Evolutionary conservation across 2,797 vertebrate genomes (phyloP), one percentile per base, ranked within the genome.

Genomic region (Xiphorhynchus erythropygius): DNA sequence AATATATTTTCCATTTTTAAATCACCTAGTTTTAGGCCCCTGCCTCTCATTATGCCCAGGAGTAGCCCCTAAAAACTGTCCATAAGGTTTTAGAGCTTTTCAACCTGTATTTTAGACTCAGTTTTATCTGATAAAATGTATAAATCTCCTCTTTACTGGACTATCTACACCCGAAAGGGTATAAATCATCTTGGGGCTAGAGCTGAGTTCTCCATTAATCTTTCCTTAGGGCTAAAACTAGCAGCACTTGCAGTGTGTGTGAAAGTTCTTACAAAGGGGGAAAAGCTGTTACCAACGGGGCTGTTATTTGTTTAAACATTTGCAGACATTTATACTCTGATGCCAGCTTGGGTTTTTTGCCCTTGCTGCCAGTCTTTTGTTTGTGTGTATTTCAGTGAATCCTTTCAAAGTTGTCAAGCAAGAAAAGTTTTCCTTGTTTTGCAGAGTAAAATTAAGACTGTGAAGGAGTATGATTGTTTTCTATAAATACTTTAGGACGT

Each of bases 301-400:
- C 52, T 84, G 67, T 70, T 82, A 52, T 39, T 94, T 89, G 64
- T 94, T 94, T 91, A 89, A 95, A 89, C 39, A 74, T 94, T 90
- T 89, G 70, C 74, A 90, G 73, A 42, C 60, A 57, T 79, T 89
- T 84, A 8, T 19, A 53, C 37, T 53, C 67, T 79, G 74, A 70
- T 81, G 33, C 16, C 74, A 57, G 18, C 24, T 44, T 28, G 33
- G 18, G 52, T 37, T 57, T 53, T 60, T 44, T 37, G 41, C 41
- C 28, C 41, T 39, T 81, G 7, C 55, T 76, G 37, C 33, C 68
- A 3, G 16, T 44, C 28, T 91, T 81, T 44, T 64, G 21, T 79
- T 87, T 82, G 59, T 63, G 17, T 74, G n/a, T 55, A 71, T 93
- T 84, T 84, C 47, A 60, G n/a, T 42, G 44, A 67, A 73, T 79